These are phyloP conservation scores for Carapus acus DNA, from an alignment of 2,797 vertebrate species.

Conservation along the genomic window DNA sequence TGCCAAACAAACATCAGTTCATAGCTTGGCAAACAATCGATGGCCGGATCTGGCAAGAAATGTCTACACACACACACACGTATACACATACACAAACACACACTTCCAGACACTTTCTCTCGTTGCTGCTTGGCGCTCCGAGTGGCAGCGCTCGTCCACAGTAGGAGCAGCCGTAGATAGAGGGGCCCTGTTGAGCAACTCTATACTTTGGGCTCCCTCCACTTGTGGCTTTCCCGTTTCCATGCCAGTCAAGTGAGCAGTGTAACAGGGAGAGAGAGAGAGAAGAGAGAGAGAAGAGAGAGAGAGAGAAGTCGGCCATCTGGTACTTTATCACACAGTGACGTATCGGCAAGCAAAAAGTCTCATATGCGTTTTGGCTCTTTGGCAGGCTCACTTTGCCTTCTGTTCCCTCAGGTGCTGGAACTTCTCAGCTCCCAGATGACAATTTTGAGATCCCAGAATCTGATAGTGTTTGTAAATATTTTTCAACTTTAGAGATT, in stretches of 20 bases:
- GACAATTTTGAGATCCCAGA: no score
- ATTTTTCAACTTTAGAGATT: no score
- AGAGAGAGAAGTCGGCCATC: conserved; percentile 57
- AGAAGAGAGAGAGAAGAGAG: no score
- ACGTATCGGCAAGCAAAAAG: conserved; percentile 54
- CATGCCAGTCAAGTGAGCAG: conserved; percentile 56
- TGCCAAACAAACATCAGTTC: conserved; percentile 10
- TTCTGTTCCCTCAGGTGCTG: conserved; percentile 51
- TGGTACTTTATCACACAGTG: conserved; percentile 58
- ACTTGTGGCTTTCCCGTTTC: conserved; percentile 52
- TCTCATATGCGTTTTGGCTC: no score
- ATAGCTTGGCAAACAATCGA: not conserved
- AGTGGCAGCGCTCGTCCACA: conserved; percentile 9
- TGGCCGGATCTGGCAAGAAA: not conserved
- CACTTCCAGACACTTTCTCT: not conserved
- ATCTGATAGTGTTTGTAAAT: no score
- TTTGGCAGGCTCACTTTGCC: conserved; percentile 44
- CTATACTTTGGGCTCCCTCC: conserved; percentile 37
- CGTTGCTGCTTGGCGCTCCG: conserved; percentile 2
- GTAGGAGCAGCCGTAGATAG: conserved; percentile 12
- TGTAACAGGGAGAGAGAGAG: conserved; percentile 50
- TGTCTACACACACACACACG: not conserved
- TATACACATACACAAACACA: conserved; percentile 2
- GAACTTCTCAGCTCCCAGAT: no score
- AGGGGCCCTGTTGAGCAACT: conserved; percentile 39